phyloP scores from a whole-genome alignment of 2,113 vertebrate species.

The Herpailurus yagouaroundi region DNA sequence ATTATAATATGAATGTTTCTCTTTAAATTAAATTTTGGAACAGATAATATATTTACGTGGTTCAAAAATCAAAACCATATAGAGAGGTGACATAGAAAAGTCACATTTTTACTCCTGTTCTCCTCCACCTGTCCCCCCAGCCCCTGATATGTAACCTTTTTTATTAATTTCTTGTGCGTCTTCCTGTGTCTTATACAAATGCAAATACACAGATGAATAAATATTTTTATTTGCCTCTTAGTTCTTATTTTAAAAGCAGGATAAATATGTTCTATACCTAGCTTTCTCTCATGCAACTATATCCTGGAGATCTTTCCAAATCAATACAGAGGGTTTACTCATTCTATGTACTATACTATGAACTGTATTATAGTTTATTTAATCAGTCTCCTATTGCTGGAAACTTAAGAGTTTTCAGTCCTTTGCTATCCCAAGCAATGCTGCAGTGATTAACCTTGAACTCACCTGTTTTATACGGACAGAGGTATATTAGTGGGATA shows the following conservation, averaged over 20 bases:
- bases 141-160: background rate
- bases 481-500: background rate
- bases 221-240: slow-evolving; percentile 4
- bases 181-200: slow-evolving; percentile 51
- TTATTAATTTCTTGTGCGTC: slow-evolving; percentile 21
- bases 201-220: background rate
- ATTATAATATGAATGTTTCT: background rate
- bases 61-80: slow-evolving; percentile 41
- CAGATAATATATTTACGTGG: background rate
- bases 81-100: background rate
- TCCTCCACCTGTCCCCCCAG: background rate
- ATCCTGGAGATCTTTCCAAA: slow-evolving; percentile 7
- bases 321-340: background rate
- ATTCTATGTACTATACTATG: background rate
- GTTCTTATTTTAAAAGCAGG: slow-evolving; percentile 58
- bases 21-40: slow-evolving; percentile 41
- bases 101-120: background rate
- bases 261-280: background rate
- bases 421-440: slow-evolving; percentile 8
- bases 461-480: slow-evolving; percentile 23
- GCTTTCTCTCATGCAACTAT: background rate
- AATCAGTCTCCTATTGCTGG: background rate
- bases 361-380: background rate
- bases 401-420: background rate
- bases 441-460: slow-evolving; percentile 21